phyloP scores from a whole-genome alignment of 1,140 invertebrate genomes.

The Listronotus oregonensis region DNA sequence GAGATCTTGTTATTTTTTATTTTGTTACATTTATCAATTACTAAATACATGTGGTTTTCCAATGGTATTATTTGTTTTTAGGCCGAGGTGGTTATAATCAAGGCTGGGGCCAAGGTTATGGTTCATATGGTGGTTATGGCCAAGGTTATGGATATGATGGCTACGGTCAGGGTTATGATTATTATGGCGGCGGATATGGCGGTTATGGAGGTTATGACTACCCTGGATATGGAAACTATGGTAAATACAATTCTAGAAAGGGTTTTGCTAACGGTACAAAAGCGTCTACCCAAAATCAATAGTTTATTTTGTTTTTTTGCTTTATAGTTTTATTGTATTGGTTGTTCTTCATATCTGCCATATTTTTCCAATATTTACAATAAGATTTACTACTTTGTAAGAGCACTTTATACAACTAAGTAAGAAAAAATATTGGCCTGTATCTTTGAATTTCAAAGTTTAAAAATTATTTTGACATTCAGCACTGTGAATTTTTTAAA shows the following conservation, averaged over 20 bases:
- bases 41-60: too few relatives aligned
- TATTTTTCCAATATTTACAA: background rate
- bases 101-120: slow-evolving; percentile 70
- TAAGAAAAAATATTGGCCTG: slow-evolving; percentile 15
- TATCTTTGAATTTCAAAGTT: slow-evolving; percentile 2
- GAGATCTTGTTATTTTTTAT: too few relatives aligned
- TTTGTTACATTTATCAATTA: too few relatives aligned
- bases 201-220: slow-evolving; percentile 81
- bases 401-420: background rate
- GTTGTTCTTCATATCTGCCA: background rate
- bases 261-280: slow-evolving; percentile 31
- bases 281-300: background rate
- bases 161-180: slow-evolving; percentile 77
- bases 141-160: slow-evolving; percentile 66
- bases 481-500: too few relatives aligned
- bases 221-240: slow-evolving; percentile 77
- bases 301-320: background rate
- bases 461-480: too few relatives aligned
- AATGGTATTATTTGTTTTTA: slow-evolving; percentile 50
- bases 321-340: background rate
- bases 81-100: slow-evolving; percentile 70
- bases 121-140: slow-evolving; percentile 69
- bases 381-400: slow-evolving; percentile 3
- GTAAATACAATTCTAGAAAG: slow-evolving; percentile 62
- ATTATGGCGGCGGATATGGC: slow-evolving; percentile 67